A percentile compares a stretch with the other conserved stretches of the same genome.
Conservation (phyloP, 2,797 vertebrate genomes). For the Labeo calbasu region DNA sequence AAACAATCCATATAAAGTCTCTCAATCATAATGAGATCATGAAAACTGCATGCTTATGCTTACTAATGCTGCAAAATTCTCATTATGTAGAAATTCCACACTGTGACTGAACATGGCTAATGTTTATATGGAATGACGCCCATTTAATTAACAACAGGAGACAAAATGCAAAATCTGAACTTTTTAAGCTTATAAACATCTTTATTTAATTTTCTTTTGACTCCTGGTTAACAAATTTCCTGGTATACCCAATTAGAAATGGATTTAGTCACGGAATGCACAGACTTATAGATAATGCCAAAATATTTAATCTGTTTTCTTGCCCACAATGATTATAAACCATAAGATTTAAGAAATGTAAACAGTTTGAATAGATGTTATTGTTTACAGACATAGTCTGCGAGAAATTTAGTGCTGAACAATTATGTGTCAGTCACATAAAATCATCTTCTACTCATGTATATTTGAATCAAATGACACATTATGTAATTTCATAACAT, state of each 20-base stretch:
- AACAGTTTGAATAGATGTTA: not conserved
- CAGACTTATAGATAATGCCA: not conserved
- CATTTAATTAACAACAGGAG: not conserved
- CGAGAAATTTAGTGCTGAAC: not conserved
- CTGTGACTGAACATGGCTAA: not conserved
- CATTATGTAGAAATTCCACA: too few relatives aligned
- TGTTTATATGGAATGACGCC: not conserved
- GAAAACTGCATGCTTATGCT: not conserved
- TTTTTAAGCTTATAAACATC: not conserved
- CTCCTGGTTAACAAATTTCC: too few relatives aligned
- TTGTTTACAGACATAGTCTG: not conserved
- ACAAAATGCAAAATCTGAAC: not conserved
- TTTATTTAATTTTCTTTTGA: not conserved
- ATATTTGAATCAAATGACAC: not conserved
- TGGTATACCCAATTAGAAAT: not conserved
- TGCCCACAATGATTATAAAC: not conserved
- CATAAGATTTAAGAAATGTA: not conserved
- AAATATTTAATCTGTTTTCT: not conserved
- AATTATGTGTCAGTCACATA: too few relatives aligned
- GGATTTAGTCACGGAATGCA: not conserved
- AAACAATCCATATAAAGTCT: not conserved
- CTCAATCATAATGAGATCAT: not conserved
- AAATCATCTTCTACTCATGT: not conserved
- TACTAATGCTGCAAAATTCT: conserved; percentile 1
- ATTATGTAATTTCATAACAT: not conserved